Conservation (phyloP, 1,140 invertebrate genomes). For the Tetragnatha versicolor region DNA sequence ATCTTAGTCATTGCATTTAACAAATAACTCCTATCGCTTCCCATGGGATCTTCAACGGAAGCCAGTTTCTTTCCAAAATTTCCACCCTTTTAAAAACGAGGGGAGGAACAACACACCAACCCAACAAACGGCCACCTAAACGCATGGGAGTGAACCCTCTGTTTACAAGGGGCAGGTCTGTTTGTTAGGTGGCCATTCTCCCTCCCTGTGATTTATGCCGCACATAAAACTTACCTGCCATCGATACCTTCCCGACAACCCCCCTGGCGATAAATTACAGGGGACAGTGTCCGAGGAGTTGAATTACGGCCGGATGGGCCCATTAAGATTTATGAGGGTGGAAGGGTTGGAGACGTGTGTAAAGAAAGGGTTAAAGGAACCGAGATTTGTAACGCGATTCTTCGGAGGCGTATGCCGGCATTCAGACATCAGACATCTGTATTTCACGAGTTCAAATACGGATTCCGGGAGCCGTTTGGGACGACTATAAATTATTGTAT, state of each 20-base stretch:
- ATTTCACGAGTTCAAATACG: too few species aligned
- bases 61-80: too few species aligned
- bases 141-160: constrained; percentile 29
- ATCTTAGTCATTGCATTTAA: too few species aligned
- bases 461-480: too few species aligned
- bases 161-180: constrained; percentile 16
- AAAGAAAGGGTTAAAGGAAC: neutral
- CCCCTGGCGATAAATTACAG: neutral
- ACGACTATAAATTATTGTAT: too few species aligned
- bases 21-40: too few species aligned
- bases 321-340: constrained; percentile 17
- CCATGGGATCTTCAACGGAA: too few species aligned
- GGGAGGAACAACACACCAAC: neutral
- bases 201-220: constrained; percentile 11
- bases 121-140: neutral
- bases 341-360: constrained; percentile 21
- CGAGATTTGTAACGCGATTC: too few species aligned
- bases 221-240: constrained; percentile 37
- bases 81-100: too few species aligned
- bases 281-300: neutral
- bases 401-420: too few species aligned
- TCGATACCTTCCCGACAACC: neutral
- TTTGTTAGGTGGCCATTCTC: constrained; percentile 23
- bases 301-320: constrained; percentile 20
- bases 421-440: too few species aligned